Conservation (phyloP, 2,113 vertebrate species). For the Cryptomyrus ogoouensis region DNA sequence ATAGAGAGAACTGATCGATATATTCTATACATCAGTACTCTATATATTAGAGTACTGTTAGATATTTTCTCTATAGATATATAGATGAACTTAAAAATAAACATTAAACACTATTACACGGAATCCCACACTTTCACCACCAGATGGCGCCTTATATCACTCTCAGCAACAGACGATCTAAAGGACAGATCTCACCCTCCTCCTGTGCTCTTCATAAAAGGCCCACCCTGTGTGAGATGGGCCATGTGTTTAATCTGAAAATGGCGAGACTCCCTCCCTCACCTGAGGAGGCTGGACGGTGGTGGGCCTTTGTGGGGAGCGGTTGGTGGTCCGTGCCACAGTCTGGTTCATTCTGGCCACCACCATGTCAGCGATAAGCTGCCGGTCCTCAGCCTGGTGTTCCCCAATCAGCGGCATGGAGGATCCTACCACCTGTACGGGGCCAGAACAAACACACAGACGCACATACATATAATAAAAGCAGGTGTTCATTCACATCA, state of each 20-base stretch:
- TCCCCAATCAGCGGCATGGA: slow-evolving; percentile 95
- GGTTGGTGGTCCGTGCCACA: slow-evolving; percentile 67
- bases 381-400: slow-evolving; percentile 87
- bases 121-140: slow-evolving; percentile 3
- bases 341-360: slow-evolving; percentile 84
- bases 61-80: not conserved
- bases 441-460: not conserved
- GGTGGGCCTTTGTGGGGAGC: slow-evolving; percentile 78
- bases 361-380: slow-evolving; percentile 86
- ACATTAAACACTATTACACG: not conserved
- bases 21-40: too few relatives aligned
- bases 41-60: not conserved
- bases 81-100: not conserved
- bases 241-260: not conserved
- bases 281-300: slow-evolving; percentile 89
- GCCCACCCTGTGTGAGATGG: not conserved
- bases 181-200: not conserved
- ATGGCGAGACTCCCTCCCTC: slow-evolving; percentile 18
- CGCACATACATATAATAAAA: not conserved
- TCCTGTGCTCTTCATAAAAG: not conserved
- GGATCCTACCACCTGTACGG: slow-evolving; percentile 82
- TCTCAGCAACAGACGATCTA: not conserved
- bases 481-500: not conserved
- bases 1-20: too few relatives aligned
- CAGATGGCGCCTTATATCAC: slow-evolving; percentile 25